Conservation (phyloP, 2,797 vertebrate genomes). For the Coendou prehensilis region DNA sequence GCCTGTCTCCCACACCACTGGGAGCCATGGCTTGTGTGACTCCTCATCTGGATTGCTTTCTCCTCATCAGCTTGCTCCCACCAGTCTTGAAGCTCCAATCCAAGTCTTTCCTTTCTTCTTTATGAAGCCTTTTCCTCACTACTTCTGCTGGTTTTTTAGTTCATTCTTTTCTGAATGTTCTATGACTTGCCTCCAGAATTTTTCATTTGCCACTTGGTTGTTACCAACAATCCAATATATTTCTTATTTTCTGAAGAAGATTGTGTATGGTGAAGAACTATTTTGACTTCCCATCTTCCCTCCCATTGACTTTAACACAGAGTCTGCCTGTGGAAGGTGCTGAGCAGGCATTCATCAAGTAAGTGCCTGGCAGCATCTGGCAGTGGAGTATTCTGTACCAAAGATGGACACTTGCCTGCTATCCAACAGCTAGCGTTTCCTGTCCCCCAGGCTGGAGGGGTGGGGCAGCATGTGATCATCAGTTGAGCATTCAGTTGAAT, state of each 20-base stretch:
- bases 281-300: background rate
- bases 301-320: background rate
- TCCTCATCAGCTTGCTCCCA: background rate
- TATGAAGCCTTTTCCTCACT: background rate
- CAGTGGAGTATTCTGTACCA: background rate
- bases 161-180: slow-evolving; percentile 43
- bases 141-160: background rate
- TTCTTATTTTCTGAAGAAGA: background rate
- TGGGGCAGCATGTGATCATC: background rate
- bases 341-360: background rate
- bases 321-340: background rate
- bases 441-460: background rate
- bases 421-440: background rate
- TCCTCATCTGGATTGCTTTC: background rate
- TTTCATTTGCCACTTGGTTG: background rate
- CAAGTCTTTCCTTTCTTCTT: background rate
- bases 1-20: background rate
- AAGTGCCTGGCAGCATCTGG: background rate
- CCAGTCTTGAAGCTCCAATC: background rate
- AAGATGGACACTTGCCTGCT: background rate
- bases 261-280: background rate
- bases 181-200: slow-evolving; percentile 10
- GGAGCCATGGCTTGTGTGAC: background rate
- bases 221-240: background rate
- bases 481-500: too few relatives aligned